Conservation (phyloP, 2,113 vertebrate genomes). For the Ammodytes dubius region DNA sequence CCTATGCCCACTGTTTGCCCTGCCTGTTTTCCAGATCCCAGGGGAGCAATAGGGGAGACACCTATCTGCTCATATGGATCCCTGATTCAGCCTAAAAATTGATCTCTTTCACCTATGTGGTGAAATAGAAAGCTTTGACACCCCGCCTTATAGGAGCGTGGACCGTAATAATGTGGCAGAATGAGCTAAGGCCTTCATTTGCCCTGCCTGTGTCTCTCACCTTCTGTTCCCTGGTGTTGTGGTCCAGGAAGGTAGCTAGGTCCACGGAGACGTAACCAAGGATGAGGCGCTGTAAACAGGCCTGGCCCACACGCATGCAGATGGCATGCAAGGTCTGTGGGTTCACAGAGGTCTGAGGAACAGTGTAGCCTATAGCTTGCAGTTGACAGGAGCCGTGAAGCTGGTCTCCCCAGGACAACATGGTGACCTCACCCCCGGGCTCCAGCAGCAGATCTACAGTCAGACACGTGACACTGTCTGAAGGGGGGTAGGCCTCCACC, state of each 20-base stretch:
- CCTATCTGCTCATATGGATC: slow-evolving; percentile 77
- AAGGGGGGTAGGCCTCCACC: slow-evolving; percentile 89
- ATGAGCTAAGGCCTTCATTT: slow-evolving; percentile 12
- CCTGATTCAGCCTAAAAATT: slow-evolving; percentile 69
- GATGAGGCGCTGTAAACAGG: slow-evolving; percentile 84
- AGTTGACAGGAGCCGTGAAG: slow-evolving; percentile 85
- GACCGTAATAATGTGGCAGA: slow-evolving; percentile 31
- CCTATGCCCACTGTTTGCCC: slow-evolving; percentile 70
- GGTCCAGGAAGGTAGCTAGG: slow-evolving; percentile 88
- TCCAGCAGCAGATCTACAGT: slow-evolving; percentile 92
- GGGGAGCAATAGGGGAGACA: slow-evolving; percentile 72
- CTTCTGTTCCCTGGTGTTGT: slow-evolving; percentile 86
- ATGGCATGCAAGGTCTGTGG: slow-evolving; percentile 82
- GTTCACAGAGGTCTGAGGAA: slow-evolving; percentile 89
- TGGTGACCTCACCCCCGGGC: slow-evolving; percentile 84
- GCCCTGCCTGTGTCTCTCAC: slow-evolving; percentile 71
- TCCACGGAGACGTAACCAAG: slow-evolving; percentile 90
- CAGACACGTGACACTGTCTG: slow-evolving; percentile 86
- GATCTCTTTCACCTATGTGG: slow-evolving; percentile 69
- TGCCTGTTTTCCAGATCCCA: slow-evolving; percentile 74
- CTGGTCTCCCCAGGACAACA: slow-evolving; percentile 90
- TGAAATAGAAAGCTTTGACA: slow-evolving; percentile 51
- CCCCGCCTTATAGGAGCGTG: slow-evolving; percentile 17
- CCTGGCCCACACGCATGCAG: slow-evolving; percentile 85
- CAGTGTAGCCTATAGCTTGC: slow-evolving; percentile 81